phyloP scores from a whole-genome alignment of 2,888 invertebrate genomes.

The Julus scanicus region DNA sequence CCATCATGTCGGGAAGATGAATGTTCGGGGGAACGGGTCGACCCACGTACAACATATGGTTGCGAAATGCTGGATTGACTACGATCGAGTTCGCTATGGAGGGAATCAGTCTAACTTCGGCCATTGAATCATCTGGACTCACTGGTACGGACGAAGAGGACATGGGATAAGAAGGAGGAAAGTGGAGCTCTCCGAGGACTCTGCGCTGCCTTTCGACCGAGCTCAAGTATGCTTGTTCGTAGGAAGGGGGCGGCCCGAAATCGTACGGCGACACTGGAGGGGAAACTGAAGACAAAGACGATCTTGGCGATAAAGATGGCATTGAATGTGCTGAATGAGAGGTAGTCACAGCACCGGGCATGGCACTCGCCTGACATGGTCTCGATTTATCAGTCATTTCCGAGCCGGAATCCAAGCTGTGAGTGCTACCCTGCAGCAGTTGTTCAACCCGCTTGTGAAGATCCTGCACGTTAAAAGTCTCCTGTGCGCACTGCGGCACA shows the following conservation, averaged over 20 bases:
- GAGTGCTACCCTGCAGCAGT: constrained; percentile 66
- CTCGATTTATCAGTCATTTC: constrained; percentile 57
- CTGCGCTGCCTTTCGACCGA: constrained; percentile 59
- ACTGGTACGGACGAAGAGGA: constrained; percentile 49
- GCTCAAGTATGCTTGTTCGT: constrained; percentile 73
- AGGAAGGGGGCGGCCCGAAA: constrained; percentile 72
- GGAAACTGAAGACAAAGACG: constrained; percentile 86
- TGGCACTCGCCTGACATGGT: constrained; percentile 49
- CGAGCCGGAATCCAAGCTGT: constrained; percentile 56
- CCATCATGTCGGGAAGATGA: constrained; percentile 52
- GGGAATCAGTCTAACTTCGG: constrained; percentile 54
- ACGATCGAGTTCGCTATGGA: constrained; percentile 12
- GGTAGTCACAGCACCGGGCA: constrained; percentile 58
- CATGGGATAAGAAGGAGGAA: not conserved
- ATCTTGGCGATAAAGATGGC: constrained; percentile 85
- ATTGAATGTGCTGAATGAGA: constrained; percentile 75
- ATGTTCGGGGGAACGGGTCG: constrained; percentile 53
- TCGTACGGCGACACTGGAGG: constrained; percentile 80
- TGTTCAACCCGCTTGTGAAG: constrained; percentile 87
- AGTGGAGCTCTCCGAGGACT: constrained; percentile 57
- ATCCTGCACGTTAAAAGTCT: constrained; percentile 68
- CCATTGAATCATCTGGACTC: constrained; percentile 54
- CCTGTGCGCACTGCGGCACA: constrained; percentile 75
- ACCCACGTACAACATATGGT: constrained; percentile 51
- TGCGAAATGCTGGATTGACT: not conserved